Evolutionary conservation across 35 echinoderm and acorn worm species (phyloP), one percentile per base, ranked within the genome.

Genomic region (Patiria miniata): DNA sequence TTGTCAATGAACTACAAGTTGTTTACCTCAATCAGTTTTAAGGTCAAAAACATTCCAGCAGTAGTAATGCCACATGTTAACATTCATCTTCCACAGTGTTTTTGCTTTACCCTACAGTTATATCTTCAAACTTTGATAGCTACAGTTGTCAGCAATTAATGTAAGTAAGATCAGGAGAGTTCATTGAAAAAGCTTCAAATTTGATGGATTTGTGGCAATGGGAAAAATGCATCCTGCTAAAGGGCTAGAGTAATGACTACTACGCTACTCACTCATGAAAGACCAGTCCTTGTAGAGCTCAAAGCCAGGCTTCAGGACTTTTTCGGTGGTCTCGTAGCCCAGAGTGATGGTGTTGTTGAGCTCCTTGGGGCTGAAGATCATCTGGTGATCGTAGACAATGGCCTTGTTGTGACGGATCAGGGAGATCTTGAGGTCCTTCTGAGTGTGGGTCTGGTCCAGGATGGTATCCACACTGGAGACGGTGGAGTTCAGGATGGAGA

Each of bases 261-360:
- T n/a, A n/a, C n/a, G 14, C 32, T 7, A 87, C 86, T 88, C 57
- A 88, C 86, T 51, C 51, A 88, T 58, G 39, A 79, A 51, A 59
- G 50, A 36, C 29, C 40, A 78, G 32, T 58, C 76, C 21, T 37
- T 16, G 29, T 79, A 56, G 39, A 37, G 18, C 19, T 88, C 52
- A 36, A 88, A 88, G 34, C 52, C 23, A 12, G 73, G 68, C 33
- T 56, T 22, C 42, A 80, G 33, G 14, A 34, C 29, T 40, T 88
- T 88, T 17, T 54, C 76, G 8, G 19, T 39, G 12, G 14, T 78
- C 29, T 88, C 77, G 32, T 80, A 88, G 17, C 77, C 86, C 21
- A 53, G 37, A 12, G 52, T 78, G 21, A 88, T 3, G 10, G 86
- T 80, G 47, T 79, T 34, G 53, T 88, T 88, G 29, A 55, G 38